A percentile compares a stretch with the other conserved stretches of the same genome.
Conservation (phyloP, 2,797 vertebrate species). For the Cheirogaleus major region DNA sequence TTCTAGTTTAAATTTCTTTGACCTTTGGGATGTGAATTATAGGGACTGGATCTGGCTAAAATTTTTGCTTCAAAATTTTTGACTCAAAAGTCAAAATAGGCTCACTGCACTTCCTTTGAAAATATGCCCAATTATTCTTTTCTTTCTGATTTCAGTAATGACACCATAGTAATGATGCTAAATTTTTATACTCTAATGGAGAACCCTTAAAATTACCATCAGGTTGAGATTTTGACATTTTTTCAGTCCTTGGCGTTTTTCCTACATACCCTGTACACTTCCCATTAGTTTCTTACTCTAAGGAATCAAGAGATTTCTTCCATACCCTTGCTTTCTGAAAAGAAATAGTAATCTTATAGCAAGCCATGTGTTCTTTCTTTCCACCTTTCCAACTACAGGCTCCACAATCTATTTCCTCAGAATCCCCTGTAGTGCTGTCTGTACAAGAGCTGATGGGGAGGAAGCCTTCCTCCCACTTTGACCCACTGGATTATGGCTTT, state of each 20-base stretch:
- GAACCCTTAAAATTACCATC: conserved; percentile 49
- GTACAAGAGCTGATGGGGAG: not conserved
- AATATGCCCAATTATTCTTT: conserved; percentile 64
- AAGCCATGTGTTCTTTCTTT: not conserved
- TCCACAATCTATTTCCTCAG: not conserved
- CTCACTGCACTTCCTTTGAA: not conserved
- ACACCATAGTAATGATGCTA: conserved; percentile 37
- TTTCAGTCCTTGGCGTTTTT: not conserved
- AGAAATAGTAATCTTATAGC: not conserved
- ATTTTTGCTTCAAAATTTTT: conserved; percentile 75
- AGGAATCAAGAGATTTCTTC: not conserved
- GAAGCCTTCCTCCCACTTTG: not conserved
- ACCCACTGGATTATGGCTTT: conserved; percentile 30
- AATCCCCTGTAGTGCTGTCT: not conserved
- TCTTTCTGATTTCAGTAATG: conserved; percentile 54
- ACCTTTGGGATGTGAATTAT: conserved; percentile 73
- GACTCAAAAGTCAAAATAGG: conserved; percentile 60
- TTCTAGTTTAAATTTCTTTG: conserved; percentile 79
- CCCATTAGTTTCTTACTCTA: not conserved
- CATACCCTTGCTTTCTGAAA: conserved; percentile 28
- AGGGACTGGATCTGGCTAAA: conserved; percentile 57
- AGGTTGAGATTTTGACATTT: conserved; percentile 67
- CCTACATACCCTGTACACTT: not conserved
- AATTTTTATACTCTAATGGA: conserved; percentile 66
- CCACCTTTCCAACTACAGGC: not conserved